These are phyloP conservation scores for Mesocricetus auratus DNA, from an alignment of 2,113 vertebrate genomes.

Conservation along the genomic window DNA sequence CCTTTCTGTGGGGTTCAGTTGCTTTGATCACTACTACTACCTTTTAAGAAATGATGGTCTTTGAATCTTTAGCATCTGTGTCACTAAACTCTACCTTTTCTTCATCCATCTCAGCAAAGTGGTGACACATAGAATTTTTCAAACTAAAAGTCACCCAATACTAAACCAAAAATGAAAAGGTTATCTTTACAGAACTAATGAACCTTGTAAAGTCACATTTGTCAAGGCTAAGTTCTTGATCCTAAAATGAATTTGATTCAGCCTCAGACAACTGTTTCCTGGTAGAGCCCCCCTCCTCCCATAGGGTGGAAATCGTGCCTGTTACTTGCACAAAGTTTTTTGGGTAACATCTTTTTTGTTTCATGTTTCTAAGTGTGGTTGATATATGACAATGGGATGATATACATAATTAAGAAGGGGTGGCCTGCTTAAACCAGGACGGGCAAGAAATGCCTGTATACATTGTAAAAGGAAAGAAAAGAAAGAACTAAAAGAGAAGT, in stretches of 20 bases:
- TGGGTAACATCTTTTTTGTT: not conserved
- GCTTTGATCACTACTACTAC: not conserved
- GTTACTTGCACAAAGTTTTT: not conserved
- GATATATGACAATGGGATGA: not conserved
- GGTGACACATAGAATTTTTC: conserved; percentile 22
- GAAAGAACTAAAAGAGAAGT: conserved; percentile 23
- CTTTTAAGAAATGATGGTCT: not conserved
- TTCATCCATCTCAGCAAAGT: conserved; percentile 31
- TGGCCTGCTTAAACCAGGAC: not conserved
- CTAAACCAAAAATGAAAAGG: conserved; percentile 23
- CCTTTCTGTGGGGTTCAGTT: not conserved
- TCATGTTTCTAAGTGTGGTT: not conserved
- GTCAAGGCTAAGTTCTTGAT: conserved; percentile 22
- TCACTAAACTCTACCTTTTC: not conserved
- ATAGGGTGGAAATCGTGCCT: not conserved
- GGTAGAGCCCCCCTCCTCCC: not conserved
- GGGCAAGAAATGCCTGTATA: not conserved
- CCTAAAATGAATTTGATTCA: not conserved
- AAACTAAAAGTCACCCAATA: conserved; percentile 5
- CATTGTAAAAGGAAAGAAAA: not conserved
- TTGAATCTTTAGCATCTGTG: not conserved
- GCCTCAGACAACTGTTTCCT: not conserved
- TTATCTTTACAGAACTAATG: not conserved
- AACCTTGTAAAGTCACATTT: conserved; percentile 30
- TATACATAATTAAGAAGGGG: not conserved